These are phyloP conservation scores for Linnaemya vulpina DNA, from an alignment of 2,888 invertebrate genomes.

Conservation along the genomic window DNA sequence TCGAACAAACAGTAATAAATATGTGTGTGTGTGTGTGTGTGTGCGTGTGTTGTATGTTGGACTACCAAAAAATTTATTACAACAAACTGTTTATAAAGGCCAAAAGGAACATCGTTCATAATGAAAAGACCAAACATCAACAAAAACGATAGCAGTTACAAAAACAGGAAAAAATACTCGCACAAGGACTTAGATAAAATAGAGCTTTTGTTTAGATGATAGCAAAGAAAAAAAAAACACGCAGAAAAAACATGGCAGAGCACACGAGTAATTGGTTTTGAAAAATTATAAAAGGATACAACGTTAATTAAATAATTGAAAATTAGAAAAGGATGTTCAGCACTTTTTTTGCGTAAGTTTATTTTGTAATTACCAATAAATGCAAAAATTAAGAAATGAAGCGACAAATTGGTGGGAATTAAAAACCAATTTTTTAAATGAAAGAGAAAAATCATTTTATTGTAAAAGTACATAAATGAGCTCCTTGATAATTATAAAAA, in stretches of 20 bases:
- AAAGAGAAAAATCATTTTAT: not conserved
- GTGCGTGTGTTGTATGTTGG: not conserved
- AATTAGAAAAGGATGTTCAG: constrained; percentile 49
- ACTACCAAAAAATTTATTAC: constrained; percentile 50
- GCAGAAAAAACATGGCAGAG: not conserved
- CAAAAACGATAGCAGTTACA: constrained; percentile 23
- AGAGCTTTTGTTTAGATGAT: not conserved
- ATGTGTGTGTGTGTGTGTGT: not conserved
- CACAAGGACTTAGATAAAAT: not conserved
- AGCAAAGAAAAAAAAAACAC: not conserved
- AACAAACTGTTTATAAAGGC: constrained; percentile 61
- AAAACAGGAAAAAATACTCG: constrained; percentile 7
- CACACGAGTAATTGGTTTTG: constrained; percentile 55
- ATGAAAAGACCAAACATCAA: constrained; percentile 43
- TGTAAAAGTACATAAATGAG: too few relatives aligned
- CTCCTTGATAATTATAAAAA: too few relatives aligned
- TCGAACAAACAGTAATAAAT: constrained; percentile 27
- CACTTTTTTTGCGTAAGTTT: constrained; percentile 39
- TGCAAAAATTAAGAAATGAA: not conserved
- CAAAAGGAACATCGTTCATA: constrained; percentile 53
- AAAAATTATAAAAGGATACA: constrained; percentile 54
- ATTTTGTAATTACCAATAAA: not conserved
- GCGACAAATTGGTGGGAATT: constrained; percentile 40
- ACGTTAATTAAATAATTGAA: constrained; percentile 59
- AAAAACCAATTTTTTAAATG: constrained; percentile 17